Evolutionary conservation across 1,140 invertebrate species (phyloP).

Genomic region (Anadara kagoshimensis): DNA sequence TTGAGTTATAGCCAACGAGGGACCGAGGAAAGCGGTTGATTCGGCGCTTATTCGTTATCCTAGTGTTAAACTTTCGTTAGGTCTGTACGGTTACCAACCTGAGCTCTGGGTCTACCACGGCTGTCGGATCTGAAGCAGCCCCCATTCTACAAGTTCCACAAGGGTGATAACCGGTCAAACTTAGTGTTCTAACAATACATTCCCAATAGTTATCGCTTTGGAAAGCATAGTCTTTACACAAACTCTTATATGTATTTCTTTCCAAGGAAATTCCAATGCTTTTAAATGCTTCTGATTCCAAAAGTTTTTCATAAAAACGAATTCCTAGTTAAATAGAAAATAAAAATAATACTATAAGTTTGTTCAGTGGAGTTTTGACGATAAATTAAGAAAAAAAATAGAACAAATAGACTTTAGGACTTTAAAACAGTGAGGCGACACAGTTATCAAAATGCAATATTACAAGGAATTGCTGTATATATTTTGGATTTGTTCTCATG

Average conservation of each 20-base stretch:
- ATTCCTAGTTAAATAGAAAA: neutral
- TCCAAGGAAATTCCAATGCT: neutral
- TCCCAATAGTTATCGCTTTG: conserved; percentile 63
- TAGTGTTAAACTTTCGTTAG: too few species aligned
- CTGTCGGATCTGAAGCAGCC: conserved; percentile 85
- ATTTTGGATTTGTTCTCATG: too few species aligned
- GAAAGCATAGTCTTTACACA: conserved; percentile 13
- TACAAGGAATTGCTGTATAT: too few species aligned
- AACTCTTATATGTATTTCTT: neutral
- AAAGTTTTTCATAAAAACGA: neutral
- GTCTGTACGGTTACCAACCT: conserved; percentile 59
- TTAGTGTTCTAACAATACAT: conserved; percentile 63
- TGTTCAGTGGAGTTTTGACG: too few species aligned
- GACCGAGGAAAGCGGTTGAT: too few species aligned
- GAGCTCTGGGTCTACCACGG: conserved; percentile 88
- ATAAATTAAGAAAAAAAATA: too few species aligned
- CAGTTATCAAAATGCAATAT: too few species aligned
- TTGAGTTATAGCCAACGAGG: too few species aligned
- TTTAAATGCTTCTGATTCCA: neutral
- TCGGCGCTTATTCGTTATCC: too few species aligned
- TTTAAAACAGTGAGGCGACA: too few species aligned
- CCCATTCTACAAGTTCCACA: conserved; percentile 96
- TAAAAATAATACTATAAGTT: too few species aligned
- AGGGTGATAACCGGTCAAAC: conserved; percentile 86
- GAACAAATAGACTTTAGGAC: too few species aligned